phyloP scores from a whole-genome alignment of 2,797 vertebrate species.

The Vireo griseus region DNA sequence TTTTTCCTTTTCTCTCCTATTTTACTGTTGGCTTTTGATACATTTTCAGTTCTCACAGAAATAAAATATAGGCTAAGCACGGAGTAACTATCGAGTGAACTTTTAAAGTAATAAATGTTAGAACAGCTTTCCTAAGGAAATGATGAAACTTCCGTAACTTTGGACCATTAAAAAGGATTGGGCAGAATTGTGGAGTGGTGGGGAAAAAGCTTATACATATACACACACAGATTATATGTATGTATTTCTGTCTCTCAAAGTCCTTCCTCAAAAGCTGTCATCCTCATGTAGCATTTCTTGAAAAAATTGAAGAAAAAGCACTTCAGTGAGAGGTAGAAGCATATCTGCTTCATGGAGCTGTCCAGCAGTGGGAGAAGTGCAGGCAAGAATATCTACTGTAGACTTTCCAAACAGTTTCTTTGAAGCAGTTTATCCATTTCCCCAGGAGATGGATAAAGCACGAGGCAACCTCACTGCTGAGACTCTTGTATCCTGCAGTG shows the following conservation, averaged over 20 bases:
- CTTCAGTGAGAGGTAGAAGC: not conserved
- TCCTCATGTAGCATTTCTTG: not conserved
- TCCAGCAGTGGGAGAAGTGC: not conserved
- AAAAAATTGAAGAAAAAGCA: not conserved
- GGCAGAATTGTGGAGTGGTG: not conserved
- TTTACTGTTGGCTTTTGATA: not conserved
- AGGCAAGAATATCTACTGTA: not conserved
- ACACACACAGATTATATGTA: not conserved
- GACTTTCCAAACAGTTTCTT: not conserved
- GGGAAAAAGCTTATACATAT: not conserved
- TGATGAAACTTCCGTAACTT: not conserved
- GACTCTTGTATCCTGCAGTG: not conserved
- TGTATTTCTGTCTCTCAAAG: not conserved
- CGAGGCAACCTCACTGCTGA: not conserved
- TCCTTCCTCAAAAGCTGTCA: not conserved
- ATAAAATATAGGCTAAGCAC: not conserved
- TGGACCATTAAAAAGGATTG: not conserved
- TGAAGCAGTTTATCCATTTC: not conserved
- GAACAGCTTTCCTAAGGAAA: slow-evolving; percentile 1
- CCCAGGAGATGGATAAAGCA: not conserved
- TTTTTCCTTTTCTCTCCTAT: not conserved
- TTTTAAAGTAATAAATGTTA: not conserved
- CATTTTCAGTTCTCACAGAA: not conserved
- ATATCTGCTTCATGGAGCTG: not conserved
- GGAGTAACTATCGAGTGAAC: not conserved